These are phyloP conservation scores for Apocrypta bakeri DNA, from an alignment of 1,140 invertebrate genomes.

Conservation along the genomic window DNA sequence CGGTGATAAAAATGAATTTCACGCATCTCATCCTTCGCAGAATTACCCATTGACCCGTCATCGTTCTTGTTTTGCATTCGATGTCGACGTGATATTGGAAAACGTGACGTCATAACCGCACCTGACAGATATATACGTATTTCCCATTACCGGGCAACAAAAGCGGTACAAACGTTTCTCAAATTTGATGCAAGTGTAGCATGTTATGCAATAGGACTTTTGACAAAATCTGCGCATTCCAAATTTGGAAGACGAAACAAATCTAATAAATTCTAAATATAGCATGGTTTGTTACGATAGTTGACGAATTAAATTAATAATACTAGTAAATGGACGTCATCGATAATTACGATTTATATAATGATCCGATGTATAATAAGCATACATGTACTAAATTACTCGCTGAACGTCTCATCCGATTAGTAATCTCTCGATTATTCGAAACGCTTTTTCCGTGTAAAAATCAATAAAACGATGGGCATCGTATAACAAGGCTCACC, in stretches of 20 bases:
- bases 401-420: neutral
- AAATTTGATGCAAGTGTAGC: neutral
- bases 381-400: too few species aligned
- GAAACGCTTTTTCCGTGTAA: neutral
- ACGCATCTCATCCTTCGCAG: neutral
- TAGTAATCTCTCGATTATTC: neutral
- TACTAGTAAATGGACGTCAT: too few species aligned
- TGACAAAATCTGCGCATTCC: too few species aligned
- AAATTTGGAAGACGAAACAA: too few species aligned
- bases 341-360: too few species aligned
- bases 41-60: neutral
- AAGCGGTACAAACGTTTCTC: neutral
- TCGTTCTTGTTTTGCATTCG: slow-evolving; percentile 19
- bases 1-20: neutral
- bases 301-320: too few species aligned
- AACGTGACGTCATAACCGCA: slow-evolving; percentile 19
- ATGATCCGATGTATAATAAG: too few species aligned
- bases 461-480: neutral
- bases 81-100: slow-evolving; percentile 19
- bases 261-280: too few species aligned
- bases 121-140: neutral
- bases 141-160: slow-evolving; percentile 13
- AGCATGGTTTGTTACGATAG: too few species aligned
- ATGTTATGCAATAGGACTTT: neutral
- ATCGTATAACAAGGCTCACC: neutral